Base-by-base conservation (phyloP, 2,888 invertebrate genomes). In the Xestia xanthographa region DNA sequence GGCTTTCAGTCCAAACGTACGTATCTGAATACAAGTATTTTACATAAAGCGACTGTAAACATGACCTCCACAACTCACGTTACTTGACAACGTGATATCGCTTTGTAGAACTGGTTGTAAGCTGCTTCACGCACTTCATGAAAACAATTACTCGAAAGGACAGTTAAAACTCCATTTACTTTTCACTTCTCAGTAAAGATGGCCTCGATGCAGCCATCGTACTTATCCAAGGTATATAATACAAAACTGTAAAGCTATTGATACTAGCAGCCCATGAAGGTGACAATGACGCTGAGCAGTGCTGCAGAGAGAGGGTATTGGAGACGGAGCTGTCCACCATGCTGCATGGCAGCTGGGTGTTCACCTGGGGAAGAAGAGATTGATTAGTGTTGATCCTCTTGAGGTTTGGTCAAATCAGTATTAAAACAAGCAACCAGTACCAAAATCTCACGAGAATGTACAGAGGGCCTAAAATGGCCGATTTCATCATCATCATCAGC, bases 311-410 rank as follows among this genome's bases (percentile, higher is more conserved):
- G 95, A 0, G 98, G 98, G 91, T 98, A 98, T 90, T 98, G 97
- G 66, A 98, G 97, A 50, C 97, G 97, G 56, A 98, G 96, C 91
- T 98, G 97, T 0, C 97, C 97, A 89, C 98, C 98, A 87, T 98
- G 98, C 93, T 98, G 98, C 98, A 98, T 98, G 65, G 98, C 98
- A 70, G 98, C 98, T 87, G 98, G 98, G 94, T 98, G 98, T 93
- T 98, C 98, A 85, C 98, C 98, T 98, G 97, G 1, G 74, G 79
- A 82, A 86, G 85, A 84, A 82, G 60, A 75, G 0, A 50, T 22
- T 26, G 14, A 0, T 80, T 9, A 69, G 17, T 38, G 14, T 26
- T 29, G 11, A 45, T 22, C 8, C 3, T 17, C 1, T 17, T 58
- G 17, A 17, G 29, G 3, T 29, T 58, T 58, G 58, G 29, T 53